Evolutionary conservation across 2,888 invertebrate species (phyloP).

Genomic region (Callosobruchus maculatus): DNA sequence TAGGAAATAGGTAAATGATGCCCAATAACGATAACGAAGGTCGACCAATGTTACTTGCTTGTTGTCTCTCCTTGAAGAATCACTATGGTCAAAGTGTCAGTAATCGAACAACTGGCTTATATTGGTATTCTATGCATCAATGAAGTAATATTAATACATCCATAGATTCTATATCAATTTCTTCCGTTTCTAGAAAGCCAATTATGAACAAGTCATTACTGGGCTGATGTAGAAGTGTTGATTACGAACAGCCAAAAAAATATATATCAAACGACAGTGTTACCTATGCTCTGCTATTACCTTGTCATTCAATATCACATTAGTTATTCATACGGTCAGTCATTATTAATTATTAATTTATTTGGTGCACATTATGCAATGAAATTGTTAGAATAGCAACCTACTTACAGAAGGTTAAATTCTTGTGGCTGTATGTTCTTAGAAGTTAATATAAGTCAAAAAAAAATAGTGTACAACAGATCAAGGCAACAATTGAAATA

Average conservation of each 20-base stretch:
- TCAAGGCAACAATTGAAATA: background rate
- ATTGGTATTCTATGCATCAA: too few relatives aligned
- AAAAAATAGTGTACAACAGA: background rate
- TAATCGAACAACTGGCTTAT: too few relatives aligned
- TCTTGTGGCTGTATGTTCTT: background rate
- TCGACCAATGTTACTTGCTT: too few relatives aligned
- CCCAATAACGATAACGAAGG: too few relatives aligned
- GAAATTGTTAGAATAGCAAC: background rate
- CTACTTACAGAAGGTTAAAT: background rate
- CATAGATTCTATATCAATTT: too few relatives aligned
- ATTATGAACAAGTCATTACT: background rate
- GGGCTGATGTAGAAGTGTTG: background rate
- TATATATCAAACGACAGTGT: background rate
- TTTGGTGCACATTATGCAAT: background rate
- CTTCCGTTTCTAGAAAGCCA: too few relatives aligned
- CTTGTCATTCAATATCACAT: background rate
- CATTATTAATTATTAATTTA: background rate
- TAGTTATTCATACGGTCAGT: background rate
- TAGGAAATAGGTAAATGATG: too few relatives aligned
- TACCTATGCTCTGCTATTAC: too few relatives aligned
- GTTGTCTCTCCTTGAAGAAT: too few relatives aligned
- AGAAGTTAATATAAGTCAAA: background rate
- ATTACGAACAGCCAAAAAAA: background rate
- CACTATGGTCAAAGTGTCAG: too few relatives aligned
- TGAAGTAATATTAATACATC: too few relatives aligned